Conservation (phyloP, 2,113 vertebrate species). For the Nestor notabilis region DNA sequence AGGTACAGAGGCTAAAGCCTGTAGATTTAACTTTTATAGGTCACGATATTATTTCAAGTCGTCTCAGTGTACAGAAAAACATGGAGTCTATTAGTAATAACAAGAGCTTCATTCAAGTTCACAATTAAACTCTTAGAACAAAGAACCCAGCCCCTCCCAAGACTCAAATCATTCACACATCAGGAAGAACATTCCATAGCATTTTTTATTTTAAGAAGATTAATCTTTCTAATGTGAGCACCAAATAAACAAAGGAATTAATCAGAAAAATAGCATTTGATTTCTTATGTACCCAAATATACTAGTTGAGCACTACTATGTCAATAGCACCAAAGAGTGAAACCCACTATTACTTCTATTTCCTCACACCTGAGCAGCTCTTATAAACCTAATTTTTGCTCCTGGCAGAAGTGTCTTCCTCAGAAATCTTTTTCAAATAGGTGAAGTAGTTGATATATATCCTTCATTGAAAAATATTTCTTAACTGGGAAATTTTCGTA, state of each 20-base stretch:
- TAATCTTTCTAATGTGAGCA: background rate
- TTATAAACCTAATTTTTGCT: background rate
- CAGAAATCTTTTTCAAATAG: background rate
- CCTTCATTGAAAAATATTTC: background rate
- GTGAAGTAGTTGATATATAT: background rate
- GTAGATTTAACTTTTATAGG: background rate
- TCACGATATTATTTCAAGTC: constrained; percentile 13
- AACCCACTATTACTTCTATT: background rate
- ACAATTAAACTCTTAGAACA: background rate
- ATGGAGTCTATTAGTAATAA: background rate
- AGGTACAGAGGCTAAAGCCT: background rate
- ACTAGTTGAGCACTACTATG: background rate
- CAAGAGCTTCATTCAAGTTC: background rate
- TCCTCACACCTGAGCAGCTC: background rate
- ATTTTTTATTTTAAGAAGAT: background rate
- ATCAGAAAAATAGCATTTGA: background rate
- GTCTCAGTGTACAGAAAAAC: background rate
- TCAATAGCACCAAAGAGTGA: background rate
- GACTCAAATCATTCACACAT: background rate
- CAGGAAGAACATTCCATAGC: background rate
- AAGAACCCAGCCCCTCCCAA: background rate
- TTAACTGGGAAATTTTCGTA: background rate
- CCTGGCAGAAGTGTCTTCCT: background rate
- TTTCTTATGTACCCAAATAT: background rate
- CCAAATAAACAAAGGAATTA: background rate